These are phyloP conservation scores for Characodon lateralis DNA, from an alignment of 2,797 vertebrate genomes.

Conservation along the genomic window DNA sequence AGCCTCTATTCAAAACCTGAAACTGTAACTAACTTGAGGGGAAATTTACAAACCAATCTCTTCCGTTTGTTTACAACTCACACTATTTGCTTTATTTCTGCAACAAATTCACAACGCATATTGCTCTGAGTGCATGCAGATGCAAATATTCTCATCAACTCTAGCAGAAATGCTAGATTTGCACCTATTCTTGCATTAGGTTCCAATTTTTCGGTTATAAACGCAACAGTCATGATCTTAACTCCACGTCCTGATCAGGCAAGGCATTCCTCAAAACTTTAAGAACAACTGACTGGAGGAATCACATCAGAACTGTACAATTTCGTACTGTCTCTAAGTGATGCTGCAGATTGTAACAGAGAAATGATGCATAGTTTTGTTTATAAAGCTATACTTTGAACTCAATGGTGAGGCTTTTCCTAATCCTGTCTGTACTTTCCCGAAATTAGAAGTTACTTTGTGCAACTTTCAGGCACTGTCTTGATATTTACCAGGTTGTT, in stretches of 20 bases:
- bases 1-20: constrained; percentile 13
- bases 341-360: background rate
- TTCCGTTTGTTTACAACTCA: background rate
- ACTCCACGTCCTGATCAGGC: background rate
- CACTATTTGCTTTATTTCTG: background rate
- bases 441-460: background rate
- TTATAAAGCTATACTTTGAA: background rate
- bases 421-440: background rate
- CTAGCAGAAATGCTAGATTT: background rate
- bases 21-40: background rate
- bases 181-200: background rate
- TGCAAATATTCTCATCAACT: background rate
- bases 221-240: background rate
- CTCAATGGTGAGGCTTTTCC: background rate
- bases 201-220: background rate
- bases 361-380: background rate
- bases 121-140: background rate
- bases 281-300: background rate
- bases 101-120: background rate
- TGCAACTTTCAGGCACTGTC: background rate
- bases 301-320: too few species aligned
- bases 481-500: background rate
- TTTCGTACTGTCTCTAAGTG: background rate
- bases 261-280: background rate
- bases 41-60: background rate